Percentiles rank a stretch among this genome's conserved stretches.
Conservation (phyloP, 2,888 invertebrate species). For the Polietes domitor region DNA sequence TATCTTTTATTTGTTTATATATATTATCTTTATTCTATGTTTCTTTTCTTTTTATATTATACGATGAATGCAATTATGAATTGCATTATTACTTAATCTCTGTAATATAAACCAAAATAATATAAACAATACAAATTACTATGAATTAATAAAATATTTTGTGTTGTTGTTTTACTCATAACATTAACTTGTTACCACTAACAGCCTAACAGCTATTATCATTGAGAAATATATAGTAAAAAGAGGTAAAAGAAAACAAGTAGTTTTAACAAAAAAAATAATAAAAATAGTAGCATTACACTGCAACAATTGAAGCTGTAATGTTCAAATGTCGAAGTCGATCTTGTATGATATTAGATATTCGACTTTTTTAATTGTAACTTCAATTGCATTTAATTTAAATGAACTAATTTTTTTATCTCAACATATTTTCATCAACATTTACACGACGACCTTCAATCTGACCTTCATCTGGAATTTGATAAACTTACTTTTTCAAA, state of each 20-base stretch:
- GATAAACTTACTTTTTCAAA: neutral
- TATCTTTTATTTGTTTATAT: constrained; percentile 45
- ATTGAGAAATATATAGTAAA: neutral
- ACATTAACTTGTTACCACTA: constrained; percentile 15
- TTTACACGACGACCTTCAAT: too few relatives aligned
- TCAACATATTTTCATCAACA: too few relatives aligned
- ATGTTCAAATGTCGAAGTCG: too few relatives aligned
- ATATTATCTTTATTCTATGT: constrained; percentile 40
- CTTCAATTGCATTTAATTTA: too few relatives aligned
- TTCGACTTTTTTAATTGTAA: too few relatives aligned
- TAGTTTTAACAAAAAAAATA: too few relatives aligned
- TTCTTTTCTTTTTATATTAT: constrained; percentile 19
- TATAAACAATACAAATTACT: constrained; percentile 33
- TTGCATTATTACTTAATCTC: constrained; percentile 46
- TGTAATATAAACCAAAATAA: constrained; percentile 41
- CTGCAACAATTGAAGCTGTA: too few relatives aligned
- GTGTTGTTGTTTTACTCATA: neutral
- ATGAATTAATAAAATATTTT: constrained; percentile 18
- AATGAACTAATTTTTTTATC: too few relatives aligned
- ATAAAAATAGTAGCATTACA: too few relatives aligned
- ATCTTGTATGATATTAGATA: too few relatives aligned
- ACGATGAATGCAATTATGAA: constrained; percentile 58
- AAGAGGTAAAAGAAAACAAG: neutral
- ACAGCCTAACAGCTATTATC: neutral
- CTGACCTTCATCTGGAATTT: neutral